Base-by-base conservation (phyloP, 2,888 invertebrate species). In the Atethmia centrago region DNA sequence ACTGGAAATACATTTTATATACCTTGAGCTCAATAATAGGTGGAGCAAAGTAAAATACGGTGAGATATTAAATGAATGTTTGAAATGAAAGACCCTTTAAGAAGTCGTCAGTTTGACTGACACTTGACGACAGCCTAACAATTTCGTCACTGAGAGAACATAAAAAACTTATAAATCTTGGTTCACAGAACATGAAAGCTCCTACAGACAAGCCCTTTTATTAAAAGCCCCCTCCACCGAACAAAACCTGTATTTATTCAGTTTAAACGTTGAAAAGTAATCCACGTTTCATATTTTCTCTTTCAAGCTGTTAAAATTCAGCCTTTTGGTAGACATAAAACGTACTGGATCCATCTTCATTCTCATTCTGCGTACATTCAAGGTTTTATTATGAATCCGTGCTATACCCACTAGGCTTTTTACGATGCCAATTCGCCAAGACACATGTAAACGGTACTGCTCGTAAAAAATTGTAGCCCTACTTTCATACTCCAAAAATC, bases 361-460 rank as follows among this genome's bases (percentile, higher is more conserved):
- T 83, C 82, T 65, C 77, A 88, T 87, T 88, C 88, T 69, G 71
- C 79, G 79, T 81, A 83, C 71, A 85, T 82, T 85, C 83, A 78
- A 73, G 75, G 82, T 85, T 88, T 88, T 88, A 88, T 88, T 88
- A 88, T 88, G 84, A 88, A 88, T 83, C 89, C 88, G 82, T 83
- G 84, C 80, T 88, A 74, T 84, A 77, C 84, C 74, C 82, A 74
- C 77, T 82, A 85, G 84, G 85, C 83, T 76, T 86, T 87, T 88
- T 88, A 88, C 80, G 88, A 87, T 78, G 74, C 79, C 88, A 88
- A 88, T 88, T 83, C 85, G 53, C 84, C 77, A 83, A 88, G 84
- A 88, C 88, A 87, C 85, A 87, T 85, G 85, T 88, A 87, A 87
- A 82, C 85, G 82, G 68, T 79, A 74, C 85, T 67, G 72, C 75